Evolutionary conservation across 2,888 invertebrate genomes (phyloP), one percentile per base, ranked within the genome.

Genomic region (Eudemis profundana): DNA sequence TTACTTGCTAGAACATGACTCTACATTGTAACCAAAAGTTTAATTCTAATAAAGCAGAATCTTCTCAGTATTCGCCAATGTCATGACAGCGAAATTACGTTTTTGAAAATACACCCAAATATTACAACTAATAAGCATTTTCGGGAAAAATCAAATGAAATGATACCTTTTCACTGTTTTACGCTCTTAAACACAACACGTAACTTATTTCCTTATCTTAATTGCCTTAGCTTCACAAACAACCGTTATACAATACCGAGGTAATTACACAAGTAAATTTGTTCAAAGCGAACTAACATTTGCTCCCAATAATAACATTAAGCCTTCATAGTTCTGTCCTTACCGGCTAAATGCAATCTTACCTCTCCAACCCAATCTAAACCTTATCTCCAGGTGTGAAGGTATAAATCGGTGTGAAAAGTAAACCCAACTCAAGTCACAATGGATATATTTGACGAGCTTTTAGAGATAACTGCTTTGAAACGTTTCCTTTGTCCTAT

Each of bases 401-500:
- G 78, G 75, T 69, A 68, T 76, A 69, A 74, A 62, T 71, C 72
- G 38, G 65, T 61, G 36, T 63, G 70, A 69, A 67, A 69, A 66
- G 63, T 65, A 56, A 44, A 66, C 65, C 60, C 61, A 56, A 70
- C 70, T 70, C 66, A 51, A 63, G 68, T 76, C 74, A 77, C 77
- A 79, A 79, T 76, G 73, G 76, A 79, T 84, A 78, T 82, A 81
- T 88, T 87, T 87, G 86, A 86, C 81, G 78, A 85, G 86, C 86
- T 87, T 87, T 86, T 80, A 84, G 84, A 87, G 85, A 86, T 86
- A 87, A 86, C 84, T 86, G 83, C 77, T 79, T 82, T 79, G 80
- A 85, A 89, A 86, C 81, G 83, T 78, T 86, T 83, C 79, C 83
- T 87, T 89, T 89, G 86, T 88, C 79, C 78, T 80, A 85, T 86